Base-by-base conservation (phyloP, 64 coral and sea anemone species). In the Actinia tenebrosa region DNA sequence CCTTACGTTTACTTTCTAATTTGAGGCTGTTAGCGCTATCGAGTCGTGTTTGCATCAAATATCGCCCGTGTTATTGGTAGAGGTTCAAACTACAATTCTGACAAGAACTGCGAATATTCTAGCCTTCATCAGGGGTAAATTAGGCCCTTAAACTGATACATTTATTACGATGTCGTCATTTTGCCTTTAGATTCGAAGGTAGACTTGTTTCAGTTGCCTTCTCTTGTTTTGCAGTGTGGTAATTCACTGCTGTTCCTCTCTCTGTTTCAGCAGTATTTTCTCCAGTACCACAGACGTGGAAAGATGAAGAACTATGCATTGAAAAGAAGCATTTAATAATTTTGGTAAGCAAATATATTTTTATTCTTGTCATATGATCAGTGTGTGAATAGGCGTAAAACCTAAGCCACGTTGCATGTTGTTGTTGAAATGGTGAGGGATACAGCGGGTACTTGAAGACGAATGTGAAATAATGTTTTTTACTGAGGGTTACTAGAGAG, bases 1-100 rank as follows among this genome's bases (percentile, higher is more conserved):
- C 60, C 83, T 85, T 85, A 85, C 83, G 83, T 85, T 85, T 85
- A 85, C 83, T 64, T 85, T 85, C 54, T 85, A 85, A 85, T 85
- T 85, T 58, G 83, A 85, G 53, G 26, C 83, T 61, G 83, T 85
- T 81, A 81, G 53, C 79, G 79, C 79, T 81, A 53, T 81, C 20
- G 79, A 50, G 43, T 81, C 79, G 79, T 81, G 79, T 81, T 53
- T 81, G 79, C 53, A 81, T 81, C 79, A 81, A 81, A 81, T 47
- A 81, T 81, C 79, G 22, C 45, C 22, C 4, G n/a, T 50, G 79
- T 53, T 81, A 81, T 81, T 81, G 79, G 79, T 81, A 18, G 79
- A 81, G 50, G 45, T 45, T 81, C 79, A 45, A 53, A 53, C 50
- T 81, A 45, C 50, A 50, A 81, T 81, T 53, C 79, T 7, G 50